These are phyloP conservation scores for Miltochrista miniata DNA, from an alignment of 2,888 invertebrate species.

Conservation along the genomic window DNA sequence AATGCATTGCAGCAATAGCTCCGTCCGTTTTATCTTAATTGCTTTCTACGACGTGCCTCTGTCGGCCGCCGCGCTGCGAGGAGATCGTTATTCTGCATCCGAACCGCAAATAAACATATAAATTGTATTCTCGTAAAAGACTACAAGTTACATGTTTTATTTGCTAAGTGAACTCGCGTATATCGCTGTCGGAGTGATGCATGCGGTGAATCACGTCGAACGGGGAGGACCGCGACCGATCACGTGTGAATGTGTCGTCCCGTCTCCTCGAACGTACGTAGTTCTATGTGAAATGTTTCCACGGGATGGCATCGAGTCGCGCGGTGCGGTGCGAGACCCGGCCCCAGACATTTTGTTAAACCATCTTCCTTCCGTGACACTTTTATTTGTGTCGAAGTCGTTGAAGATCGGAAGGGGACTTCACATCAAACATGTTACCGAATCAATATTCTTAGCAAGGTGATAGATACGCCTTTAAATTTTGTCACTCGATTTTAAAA, in stretches of 20 bases:
- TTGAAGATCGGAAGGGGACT: constrained; percentile 33
- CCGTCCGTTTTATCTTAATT: constrained; percentile 30
- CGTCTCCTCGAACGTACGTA: constrained; percentile 13
- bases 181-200: constrained; percentile 8
- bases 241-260: constrained; percentile 32
- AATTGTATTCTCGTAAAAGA: constrained; percentile 9
- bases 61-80: constrained; percentile 1
- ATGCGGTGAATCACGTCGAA: constrained; percentile 18
- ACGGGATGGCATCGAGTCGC: too few relatives aligned
- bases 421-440: constrained; percentile 30
- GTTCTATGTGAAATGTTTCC: too few relatives aligned
- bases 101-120: constrained; percentile 18
- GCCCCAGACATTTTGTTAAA: constrained; percentile 15
- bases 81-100: constrained; percentile 19
- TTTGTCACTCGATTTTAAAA: constrained; percentile 8
- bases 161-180: constrained; percentile 13
- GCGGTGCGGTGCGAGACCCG: background rate
- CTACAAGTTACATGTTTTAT: constrained; percentile 21
- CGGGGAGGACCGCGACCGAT: constrained; percentile 12
- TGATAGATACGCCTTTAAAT: constrained; percentile 8
- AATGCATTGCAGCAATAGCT: constrained; percentile 16
- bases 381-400: constrained; percentile 38
- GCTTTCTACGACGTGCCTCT: constrained; percentile 23
- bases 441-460: constrained; percentile 33
- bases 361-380: constrained; percentile 34